Base-by-base conservation (phyloP, 2,888 invertebrate genomes). In the Muschampia plurimacula region DNA sequence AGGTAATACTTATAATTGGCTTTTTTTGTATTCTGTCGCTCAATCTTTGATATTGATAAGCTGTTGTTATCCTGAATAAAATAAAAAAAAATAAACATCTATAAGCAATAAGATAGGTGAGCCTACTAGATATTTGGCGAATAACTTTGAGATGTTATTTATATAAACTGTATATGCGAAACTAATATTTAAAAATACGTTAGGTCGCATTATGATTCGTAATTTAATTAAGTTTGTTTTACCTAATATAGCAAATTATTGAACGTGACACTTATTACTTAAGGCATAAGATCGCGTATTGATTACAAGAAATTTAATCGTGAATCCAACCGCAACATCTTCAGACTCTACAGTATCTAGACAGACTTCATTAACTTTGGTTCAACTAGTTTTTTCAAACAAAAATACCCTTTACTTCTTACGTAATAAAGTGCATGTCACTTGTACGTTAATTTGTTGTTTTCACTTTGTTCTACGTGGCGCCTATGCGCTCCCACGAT, bases 401-500 rank as follows among this genome's bases (percentile, higher is more conserved):
- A 9, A 59, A n/a, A 67, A 13, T 67, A 10, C 41, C 3, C n/a
- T 46, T 39, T 67, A 67, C 41, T 44, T 9, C 22, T 59, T 9
- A 39, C 7, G 22, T 10, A 28, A n/a, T 59, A 67, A 67, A 41
- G 44, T 32, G 1, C 39, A 46, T 13, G 52, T 55, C 7, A 67
- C 57, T 52, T 10, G 64, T 39, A 65, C 15, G 36, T 52, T 22
- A 64, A 36, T 12, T 65, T 36, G 59, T 63, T 59, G 65, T 68
- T 62, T 69, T 62, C n/a, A 59, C 70, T 69, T 74, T 78, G 78
- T 78, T 78, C 77, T 73, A 79, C 59, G 79, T 79, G 84, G 84
- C 83, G 85, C 83, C 82, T 74, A 67, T 78, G 77, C 78, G 84
- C 82, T 89, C 90, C 84, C 89, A 89, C 89, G 88, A 81, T 77